Conservation (phyloP, 1,140 invertebrate genomes). For the Trinorchestia longiramus region DNA sequence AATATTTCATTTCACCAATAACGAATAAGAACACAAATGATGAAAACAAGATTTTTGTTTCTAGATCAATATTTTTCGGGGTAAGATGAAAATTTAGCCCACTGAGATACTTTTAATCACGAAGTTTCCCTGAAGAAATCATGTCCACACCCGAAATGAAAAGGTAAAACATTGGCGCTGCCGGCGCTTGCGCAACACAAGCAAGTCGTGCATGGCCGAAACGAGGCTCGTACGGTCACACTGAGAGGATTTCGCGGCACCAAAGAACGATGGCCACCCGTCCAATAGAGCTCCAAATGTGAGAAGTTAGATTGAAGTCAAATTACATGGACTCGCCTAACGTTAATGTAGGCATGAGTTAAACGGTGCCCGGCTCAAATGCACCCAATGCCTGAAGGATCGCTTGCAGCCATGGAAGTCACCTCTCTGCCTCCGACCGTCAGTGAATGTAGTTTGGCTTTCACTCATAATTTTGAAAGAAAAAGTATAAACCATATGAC, state of each 20-base stretch:
- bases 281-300: conserved; percentile 53
- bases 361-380: conserved; percentile 24
- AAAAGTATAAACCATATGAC: not conserved
- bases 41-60: not conserved
- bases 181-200: not conserved
- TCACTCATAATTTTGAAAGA: not conserved
- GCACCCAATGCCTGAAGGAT: conserved; percentile 18
- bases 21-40: not conserved
- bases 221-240: conserved; percentile 11
- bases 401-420: not conserved
- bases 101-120: not conserved
- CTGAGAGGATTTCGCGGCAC: conserved; percentile 2
- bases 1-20: too few species aligned
- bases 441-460: not conserved
- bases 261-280: conserved; percentile 47
- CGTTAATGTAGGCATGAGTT: conserved; percentile 54
- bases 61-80: not conserved
- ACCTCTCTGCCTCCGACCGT: not conserved
- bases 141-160: not conserved
- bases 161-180: not conserved
- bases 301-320: conserved; percentile 55
- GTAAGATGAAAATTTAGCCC: not conserved
- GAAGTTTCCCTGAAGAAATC: not conserved
- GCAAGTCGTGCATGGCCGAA: not conserved
- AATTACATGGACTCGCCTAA: conserved; percentile 50